These are phyloP conservation scores for Catamblyrhynchus diadema DNA, from an alignment of 2,797 vertebrate genomes.

Conservation along the genomic window DNA sequence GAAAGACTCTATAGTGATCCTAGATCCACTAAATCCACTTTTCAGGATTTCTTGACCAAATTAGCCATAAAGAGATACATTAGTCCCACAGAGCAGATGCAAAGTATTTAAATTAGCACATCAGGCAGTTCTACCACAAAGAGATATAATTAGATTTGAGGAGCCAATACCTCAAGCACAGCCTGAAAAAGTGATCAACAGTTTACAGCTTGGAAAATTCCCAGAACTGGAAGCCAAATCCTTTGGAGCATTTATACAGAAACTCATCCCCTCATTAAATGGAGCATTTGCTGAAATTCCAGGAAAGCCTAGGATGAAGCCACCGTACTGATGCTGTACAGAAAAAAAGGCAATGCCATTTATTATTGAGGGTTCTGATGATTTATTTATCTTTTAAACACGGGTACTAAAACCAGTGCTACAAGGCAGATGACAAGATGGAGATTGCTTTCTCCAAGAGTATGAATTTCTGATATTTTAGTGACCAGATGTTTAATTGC, in stretches of 20 bases:
- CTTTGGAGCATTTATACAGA: conserved; percentile 16
- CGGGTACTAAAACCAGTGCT: background rate
- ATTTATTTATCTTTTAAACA: conserved; percentile 3
- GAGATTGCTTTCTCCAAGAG: background rate
- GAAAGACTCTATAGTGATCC: background rate
- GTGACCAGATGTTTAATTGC: background rate
- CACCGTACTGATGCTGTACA: background rate
- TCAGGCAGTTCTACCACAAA: background rate
- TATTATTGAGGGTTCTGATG: background rate
- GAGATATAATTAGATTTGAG: conserved; percentile 39
- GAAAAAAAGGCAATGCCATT: background rate
- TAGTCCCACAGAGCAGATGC: background rate
- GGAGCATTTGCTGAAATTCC: conserved; percentile 18
- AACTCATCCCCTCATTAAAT: background rate
- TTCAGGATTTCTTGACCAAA: background rate
- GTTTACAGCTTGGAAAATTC: conserved; percentile 44
- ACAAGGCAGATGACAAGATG: background rate
- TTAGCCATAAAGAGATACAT: background rate
- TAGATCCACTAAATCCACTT: background rate
- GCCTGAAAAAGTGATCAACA: conserved; percentile 31
- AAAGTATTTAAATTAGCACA: background rate
- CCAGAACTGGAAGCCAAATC: conserved; percentile 31
- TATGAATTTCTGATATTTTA: conserved; percentile 2
- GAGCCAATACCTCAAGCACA: conserved; percentile 35
- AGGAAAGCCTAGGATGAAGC: background rate